A percentile compares a stretch with the other conserved stretches of the same genome.
Evolutionary conservation across 2,888 invertebrate species (phyloP).

Genomic region (Harpagoxenus sublaevis): DNA sequence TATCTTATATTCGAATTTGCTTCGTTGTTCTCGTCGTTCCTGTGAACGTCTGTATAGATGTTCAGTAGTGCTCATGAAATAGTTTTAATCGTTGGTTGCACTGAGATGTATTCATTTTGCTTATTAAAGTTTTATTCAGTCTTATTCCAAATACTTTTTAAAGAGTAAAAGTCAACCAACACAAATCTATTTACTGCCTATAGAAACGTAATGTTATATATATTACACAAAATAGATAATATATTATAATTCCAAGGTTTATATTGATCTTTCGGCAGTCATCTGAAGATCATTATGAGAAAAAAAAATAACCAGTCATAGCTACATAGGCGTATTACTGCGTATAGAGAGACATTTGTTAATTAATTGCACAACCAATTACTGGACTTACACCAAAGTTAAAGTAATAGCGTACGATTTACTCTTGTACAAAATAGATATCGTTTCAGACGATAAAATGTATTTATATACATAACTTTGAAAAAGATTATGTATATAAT

Average conservation of each 20-base stretch:
- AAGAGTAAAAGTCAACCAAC: conserved; percentile 10
- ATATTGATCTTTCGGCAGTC: too few relatives aligned
- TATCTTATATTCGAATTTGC: too few relatives aligned
- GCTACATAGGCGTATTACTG: too few relatives aligned
- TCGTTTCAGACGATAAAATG: neutral
- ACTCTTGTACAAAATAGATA: conserved; percentile 42
- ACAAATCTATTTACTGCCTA: conserved; percentile 41
- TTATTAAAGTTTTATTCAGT: neutral
- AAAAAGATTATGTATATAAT: conserved; percentile 17
- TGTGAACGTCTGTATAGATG: neutral
- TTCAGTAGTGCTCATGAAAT: neutral
- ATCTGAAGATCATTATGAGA: too few relatives aligned
- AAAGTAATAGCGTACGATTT: conserved; percentile 11
- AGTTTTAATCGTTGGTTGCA: neutral
- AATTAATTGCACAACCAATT: conserved; percentile 13
- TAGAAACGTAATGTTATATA: conserved; percentile 27
- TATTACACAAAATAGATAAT: neutral
- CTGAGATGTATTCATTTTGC: neutral
- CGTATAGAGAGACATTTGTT: too few relatives aligned
- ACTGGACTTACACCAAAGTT: neutral
- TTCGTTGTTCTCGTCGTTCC: too few relatives aligned
- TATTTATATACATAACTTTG: neutral
- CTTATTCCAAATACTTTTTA: conserved; percentile 2
- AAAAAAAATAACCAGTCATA: too few relatives aligned
- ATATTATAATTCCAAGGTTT: conserved; percentile 17